Evolutionary conservation across 2,113 vertebrate species (phyloP), one percentile per base, ranked within the genome.

Genomic region (Chionodraco myersi): DNA sequence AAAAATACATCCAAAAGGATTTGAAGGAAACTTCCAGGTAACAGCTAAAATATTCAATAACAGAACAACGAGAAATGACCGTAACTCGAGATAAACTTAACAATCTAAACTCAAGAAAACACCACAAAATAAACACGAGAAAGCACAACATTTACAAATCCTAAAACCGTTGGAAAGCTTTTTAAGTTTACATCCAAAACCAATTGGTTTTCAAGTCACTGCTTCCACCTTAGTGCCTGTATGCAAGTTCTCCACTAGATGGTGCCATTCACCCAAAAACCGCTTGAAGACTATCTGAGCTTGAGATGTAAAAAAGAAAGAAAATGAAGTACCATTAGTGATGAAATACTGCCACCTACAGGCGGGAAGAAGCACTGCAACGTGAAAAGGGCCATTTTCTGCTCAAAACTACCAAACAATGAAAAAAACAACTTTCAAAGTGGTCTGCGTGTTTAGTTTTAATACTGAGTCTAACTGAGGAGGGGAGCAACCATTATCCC

Each of bases 401-500:
- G 52, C n/a, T 66, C 10, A 26, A 11, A 73, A 49, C 14, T 61
- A 23, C 56, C n/a, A n/a, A 72, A 79, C 62, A 26, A 53, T 44
- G 13, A 58, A 1, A 58, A 49, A 13, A 61, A 60, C 63, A 65
- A 12, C 61, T 2, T 59, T 21, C 6, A 56, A 60, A 30, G 59
- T n/a, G 21, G 21, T 69, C 45, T 67, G 1, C 9, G 14, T 1
- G 49, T 74, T 36, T 60, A 53, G 21, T 67, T 60, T 30, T 44
- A 54, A 16, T 11, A 47, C 45, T 30, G 26, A 70, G 74, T 68
- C 15, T 76, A 12, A 41, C n/a, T 44, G 69, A 79, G 18, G 94
- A 96, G 95, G 94, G 96, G 95, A 95, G 96, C 97, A 98, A 98
- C 97, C 97, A 97, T 98, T 98, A 98, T 96, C 96, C 91, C 93